Conservation (phyloP, 2,797 vertebrate genomes). For the Lacerta viridis region DNA sequence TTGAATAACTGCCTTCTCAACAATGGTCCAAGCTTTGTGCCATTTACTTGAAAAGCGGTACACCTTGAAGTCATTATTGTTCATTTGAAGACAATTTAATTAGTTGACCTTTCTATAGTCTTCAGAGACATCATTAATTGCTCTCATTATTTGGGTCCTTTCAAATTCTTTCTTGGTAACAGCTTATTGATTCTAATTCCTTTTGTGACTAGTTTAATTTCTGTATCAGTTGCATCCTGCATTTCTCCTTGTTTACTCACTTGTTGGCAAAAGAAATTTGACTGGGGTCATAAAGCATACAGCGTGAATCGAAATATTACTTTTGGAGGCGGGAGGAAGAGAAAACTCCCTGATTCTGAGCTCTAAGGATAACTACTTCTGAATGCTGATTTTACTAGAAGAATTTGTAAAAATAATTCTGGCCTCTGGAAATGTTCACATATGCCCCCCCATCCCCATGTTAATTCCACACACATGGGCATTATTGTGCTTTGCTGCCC, state of each 20-base stretch:
- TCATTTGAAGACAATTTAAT: constrained; percentile 76
- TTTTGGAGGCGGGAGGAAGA: not conserved
- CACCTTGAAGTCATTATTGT: constrained; percentile 62
- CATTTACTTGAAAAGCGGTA: constrained; percentile 55
- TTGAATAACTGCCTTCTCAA: constrained; percentile 60
- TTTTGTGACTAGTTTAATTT: constrained; percentile 44
- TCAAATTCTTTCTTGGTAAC: constrained; percentile 51
- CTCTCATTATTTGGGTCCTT: constrained; percentile 68
- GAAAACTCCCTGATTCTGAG: not conserved
- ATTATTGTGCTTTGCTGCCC: no score
- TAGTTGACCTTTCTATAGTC: constrained; percentile 71
- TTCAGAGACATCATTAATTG: constrained; percentile 71
- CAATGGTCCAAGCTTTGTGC: constrained; percentile 38
- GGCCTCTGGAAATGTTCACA: no score
- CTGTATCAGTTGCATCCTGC: constrained; percentile 24
- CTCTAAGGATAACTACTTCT: not conserved
- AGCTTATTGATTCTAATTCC: constrained; percentile 56
- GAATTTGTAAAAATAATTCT: not conserved
- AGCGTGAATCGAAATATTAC: no score
- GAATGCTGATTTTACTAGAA: not conserved
- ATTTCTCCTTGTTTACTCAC: constrained; percentile 19
- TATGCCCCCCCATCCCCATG: no score
- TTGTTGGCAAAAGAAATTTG: constrained; percentile 13
- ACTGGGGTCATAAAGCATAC: not conserved
- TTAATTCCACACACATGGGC: no score